These are phyloP conservation scores for Trogon melanurus DNA, from an alignment of 2,113 vertebrate genomes.

Conservation along the genomic window DNA sequence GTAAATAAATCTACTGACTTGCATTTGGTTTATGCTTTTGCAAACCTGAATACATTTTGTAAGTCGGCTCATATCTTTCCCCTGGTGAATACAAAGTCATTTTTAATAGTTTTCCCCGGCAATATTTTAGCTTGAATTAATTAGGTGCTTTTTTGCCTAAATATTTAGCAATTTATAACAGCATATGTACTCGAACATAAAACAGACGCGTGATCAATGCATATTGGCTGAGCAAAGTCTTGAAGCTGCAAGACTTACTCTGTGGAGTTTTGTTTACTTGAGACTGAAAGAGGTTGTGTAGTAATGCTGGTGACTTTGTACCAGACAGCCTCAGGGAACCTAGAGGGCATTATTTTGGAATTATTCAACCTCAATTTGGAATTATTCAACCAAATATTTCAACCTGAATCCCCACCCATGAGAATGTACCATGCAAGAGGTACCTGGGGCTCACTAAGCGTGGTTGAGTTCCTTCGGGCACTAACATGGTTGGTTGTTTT, in stretches of 20 bases:
- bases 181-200: not conserved
- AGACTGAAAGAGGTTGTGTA: not conserved
- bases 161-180: not conserved
- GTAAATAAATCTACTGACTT: constrained; percentile 16
- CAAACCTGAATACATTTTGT: constrained; percentile 4
- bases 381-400: not conserved
- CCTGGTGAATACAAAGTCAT: not conserved
- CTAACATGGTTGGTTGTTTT: not conserved
- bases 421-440: accelerated
- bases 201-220: not conserved
- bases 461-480: not conserved
- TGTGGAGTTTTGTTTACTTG: not conserved
- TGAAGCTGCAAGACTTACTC: not conserved
- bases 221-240: not conserved
- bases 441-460: not conserved
- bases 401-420: not conserved
- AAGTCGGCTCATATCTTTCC: not conserved
- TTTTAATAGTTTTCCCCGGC: not conserved
- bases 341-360: not conserved
- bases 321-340: not conserved
- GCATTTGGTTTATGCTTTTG: constrained; percentile 1
- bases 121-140: not conserved
- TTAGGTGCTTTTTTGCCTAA: not conserved
- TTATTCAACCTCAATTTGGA: not conserved
- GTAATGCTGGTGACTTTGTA: not conserved